Percentiles rank a stretch among this genome's conserved stretches.
Conservation (phyloP, 2,888 invertebrate genomes). For the Athetis lepigone region DNA sequence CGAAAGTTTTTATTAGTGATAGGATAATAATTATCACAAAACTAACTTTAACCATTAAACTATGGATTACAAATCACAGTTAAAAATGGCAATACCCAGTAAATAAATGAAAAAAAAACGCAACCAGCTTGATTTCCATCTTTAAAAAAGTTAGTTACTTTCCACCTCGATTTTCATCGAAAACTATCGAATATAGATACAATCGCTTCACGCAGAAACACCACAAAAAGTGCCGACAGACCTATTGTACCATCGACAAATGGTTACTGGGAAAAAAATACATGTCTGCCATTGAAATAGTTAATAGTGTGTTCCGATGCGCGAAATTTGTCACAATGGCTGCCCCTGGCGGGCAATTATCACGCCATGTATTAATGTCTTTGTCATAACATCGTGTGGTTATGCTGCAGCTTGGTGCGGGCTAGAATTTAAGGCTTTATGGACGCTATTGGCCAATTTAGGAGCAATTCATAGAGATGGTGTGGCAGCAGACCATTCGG, state of each 20-base stretch:
- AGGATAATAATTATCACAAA: no score
- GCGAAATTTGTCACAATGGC: slow-evolving; percentile 86
- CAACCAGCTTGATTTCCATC: slow-evolving; percentile 23
- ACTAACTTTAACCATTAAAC: no score
- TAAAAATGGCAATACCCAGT: no score
- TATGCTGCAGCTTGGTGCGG: slow-evolving; percentile 36
- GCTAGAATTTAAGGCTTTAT: neutral
- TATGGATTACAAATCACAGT: no score
- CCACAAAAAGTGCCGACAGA: slow-evolving; percentile 79
- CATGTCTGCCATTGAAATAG: slow-evolving; percentile 78
- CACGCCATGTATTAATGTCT: slow-evolving; percentile 85
- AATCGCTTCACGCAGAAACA: slow-evolving; percentile 35
- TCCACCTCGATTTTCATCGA: slow-evolving; percentile 26
- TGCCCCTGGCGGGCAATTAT: slow-evolving; percentile 81
- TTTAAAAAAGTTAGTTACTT: no score
- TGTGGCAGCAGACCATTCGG: no score
- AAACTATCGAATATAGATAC: slow-evolving; percentile 44
- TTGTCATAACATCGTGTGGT: slow-evolving; percentile 79
- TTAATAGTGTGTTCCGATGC: slow-evolving; percentile 86
- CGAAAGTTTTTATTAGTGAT: no score
- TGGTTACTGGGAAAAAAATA: slow-evolving; percentile 74
- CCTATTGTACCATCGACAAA: slow-evolving; percentile 78
- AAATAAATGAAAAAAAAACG: neutral
- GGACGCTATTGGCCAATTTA: neutral
- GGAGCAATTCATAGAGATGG: no score